Evolutionary conservation across 2,113 vertebrate species (phyloP), one percentile per base, ranked within the genome.

Genomic region (Festucalex cinctus): DNA sequence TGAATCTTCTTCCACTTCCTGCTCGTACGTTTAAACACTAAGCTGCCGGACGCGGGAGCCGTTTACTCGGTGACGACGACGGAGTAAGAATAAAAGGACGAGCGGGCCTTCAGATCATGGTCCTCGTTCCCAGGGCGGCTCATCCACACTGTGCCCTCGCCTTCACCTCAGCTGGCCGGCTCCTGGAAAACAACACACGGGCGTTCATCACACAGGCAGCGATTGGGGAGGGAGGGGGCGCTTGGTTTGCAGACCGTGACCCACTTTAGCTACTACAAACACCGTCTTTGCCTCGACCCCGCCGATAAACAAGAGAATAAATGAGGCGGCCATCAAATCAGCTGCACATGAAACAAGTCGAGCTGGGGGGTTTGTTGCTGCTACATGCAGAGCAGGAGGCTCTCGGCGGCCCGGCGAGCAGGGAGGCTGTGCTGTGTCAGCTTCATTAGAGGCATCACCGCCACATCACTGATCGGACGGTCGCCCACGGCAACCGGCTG

Each of bases 361-460:
- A 54, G 48, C 28, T 44, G 63, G 51, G 46, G 8, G 9, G 37
- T 26, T 16, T 16, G 16, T 71, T 68, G 67, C 65, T 35, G 75
- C 71, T 70, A 32, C 73, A 71, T 62, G 74, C 65, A 58, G 82
- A 81, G 79, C 70, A 71, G 74, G 75, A 82, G 84, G 76, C 85
- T 83, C 75, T 77, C 75, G 14, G 81, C 83, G 84, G 83, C 68
- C 84, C 73, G 9, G 70, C 35, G 46, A 75, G 83, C 73, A 85
- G 39, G 77, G 78, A 87, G 86, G 85, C 89, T 88, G 86, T 86
- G 87, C 87, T 83, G 84, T 90, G 88, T 90, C 90, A 92, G 89
- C 90, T 90, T 91, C 89, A 90, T 91, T 91, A 88, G 87, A 90
- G 89, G 82, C 88, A 90, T 90, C 86, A 85, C 76, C 85, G 81